Evolutionary conservation across 1,140 invertebrate genomes (phyloP), one percentile per base, ranked within the genome.

Genomic region (Nephila pilipes): DNA sequence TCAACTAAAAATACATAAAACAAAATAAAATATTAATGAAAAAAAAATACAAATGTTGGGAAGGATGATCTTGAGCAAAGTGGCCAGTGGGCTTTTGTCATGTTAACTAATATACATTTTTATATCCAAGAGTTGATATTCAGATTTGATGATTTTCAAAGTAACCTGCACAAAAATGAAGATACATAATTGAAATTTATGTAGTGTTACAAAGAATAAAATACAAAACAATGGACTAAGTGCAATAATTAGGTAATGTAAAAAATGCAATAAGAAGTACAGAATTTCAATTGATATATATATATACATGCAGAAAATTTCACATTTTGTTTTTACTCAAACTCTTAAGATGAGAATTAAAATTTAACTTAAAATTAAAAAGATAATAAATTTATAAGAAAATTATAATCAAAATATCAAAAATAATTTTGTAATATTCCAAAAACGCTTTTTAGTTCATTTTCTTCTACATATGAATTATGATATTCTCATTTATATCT

Each of bases 61-160:
- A 81, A 32, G 5, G 80, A 54, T 25, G 80, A 54, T 81, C 80
- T 81, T 81, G 80, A 81, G 80, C 80, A 81, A 55, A 81, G 36
- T 75, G 69, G 22, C 38, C 80, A 81, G 25, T 81, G 80, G 80
- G 46, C 80, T 81, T 81, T 81, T 81, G 80, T 81, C 80, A 81
- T 81, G 80, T 46, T 81, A 54, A 81, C 80, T 46, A 81, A 81
- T 81, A 81, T 81, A 81, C 80, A 81, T n/a, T 54, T 81, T 81
- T 81, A 81, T 54, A 81, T 46, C 80, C 46, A n/a, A 81, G 80
- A 18, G 80, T 38, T 55, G 46, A 54, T 38, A 81, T 81, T 81
- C 80, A 54, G 80, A 54, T 81, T 81, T 20, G 80, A 55, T 81
- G 80, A 55, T 81, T n/a, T 81, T 46, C 80, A 25, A 81, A 54